A percentile compares a stretch with the other conserved stretches of the same genome.
Evolutionary conservation across 2,113 vertebrate genomes (phyloP).

Genomic region (western clawed frog (Xenopus tropicalis)): UCB_Xtro_10.0 CM004446.2:65055001-65055500

Average conservation of each 20-base stretch:
- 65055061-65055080: slow-evolving; percentile 28
- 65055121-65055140: slow-evolving; percentile 59
- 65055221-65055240: slow-evolving; percentile 65
- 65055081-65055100: slow-evolving; percentile 36
- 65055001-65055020: slow-evolving; percentile 2
- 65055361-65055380: too few species aligned
- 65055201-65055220: slow-evolving; percentile 71
- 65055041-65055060: slow-evolving; percentile 17
- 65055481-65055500: too few species aligned
- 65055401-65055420: too few species aligned
- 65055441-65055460: too few species aligned
- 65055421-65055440: too few species aligned
- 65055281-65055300: slow-evolving; percentile 32
- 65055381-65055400: too few species aligned
- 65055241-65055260: slow-evolving; percentile 31
- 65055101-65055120: slow-evolving; percentile 63
- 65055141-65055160: slow-evolving; percentile 73
- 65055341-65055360: too few species aligned
- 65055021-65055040: not conserved
- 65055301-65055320: not conserved
- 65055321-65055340: slow-evolving; percentile 12
- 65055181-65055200: slow-evolving; percentile 75
- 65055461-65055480: too few species aligned
- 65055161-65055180: slow-evolving; percentile 78
- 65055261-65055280: slow-evolving; percentile 5